A percentile compares a stretch with the other conserved stretches of the same genome.
phyloP scores from a whole-genome alignment of 2,797 vertebrate genomes.

The Micropoecilia bifurca region DNA sequence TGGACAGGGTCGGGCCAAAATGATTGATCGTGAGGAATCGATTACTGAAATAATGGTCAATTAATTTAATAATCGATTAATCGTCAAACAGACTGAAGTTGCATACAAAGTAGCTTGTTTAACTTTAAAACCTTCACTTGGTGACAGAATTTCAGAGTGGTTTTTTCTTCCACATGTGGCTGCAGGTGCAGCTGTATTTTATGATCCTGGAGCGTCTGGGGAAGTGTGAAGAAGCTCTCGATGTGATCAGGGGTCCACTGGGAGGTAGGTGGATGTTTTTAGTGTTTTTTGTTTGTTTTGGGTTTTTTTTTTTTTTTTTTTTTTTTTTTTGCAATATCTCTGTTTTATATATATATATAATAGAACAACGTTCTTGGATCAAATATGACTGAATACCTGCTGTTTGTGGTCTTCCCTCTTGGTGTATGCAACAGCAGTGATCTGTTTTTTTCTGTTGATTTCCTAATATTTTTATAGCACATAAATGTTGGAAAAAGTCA shows the following conservation, averaged over 20 bases:
- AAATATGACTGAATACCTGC: background rate
- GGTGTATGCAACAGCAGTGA: background rate
- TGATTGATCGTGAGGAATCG: too few species aligned
- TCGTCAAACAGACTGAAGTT: background rate
- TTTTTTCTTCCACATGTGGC: background rate
- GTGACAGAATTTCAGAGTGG: background rate
- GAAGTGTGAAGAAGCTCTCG: constrained; percentile 94
- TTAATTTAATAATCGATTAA: too few species aligned
- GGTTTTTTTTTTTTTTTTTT: too few species aligned
- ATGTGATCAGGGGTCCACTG: constrained; percentile 93
- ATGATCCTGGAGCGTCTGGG: constrained; percentile 98
- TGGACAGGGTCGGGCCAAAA: too few species aligned
- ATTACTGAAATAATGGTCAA: too few species aligned
- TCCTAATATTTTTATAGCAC: background rate
- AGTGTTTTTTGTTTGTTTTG: too few species aligned
- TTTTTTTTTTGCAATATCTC: background rate
- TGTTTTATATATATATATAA: background rate
- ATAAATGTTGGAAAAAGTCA: background rate
- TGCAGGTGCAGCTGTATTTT: constrained; percentile 95
- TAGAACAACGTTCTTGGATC: background rate
- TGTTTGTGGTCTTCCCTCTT: background rate
- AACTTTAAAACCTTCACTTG: too few species aligned
- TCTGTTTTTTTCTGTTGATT: background rate
- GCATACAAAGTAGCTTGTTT: background rate
- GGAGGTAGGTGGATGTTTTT: constrained; percentile 84